Evolutionary conservation across 2,113 vertebrate species (phyloP).

Genomic region (Castor canadensis): DNA sequence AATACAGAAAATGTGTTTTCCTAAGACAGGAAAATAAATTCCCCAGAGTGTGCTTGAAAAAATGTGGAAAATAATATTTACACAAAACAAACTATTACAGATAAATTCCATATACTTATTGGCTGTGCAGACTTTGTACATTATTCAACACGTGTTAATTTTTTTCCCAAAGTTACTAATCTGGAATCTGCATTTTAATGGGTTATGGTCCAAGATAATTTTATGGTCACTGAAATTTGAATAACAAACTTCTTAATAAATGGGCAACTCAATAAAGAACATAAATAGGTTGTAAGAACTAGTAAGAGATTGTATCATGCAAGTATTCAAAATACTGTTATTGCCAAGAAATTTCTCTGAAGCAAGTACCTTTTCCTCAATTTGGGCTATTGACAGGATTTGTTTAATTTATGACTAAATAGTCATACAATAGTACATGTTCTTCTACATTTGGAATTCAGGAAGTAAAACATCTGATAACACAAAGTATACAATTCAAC

Average conservation of each 20-base stretch:
- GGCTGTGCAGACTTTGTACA: background rate
- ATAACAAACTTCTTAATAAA: background rate
- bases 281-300: background rate
- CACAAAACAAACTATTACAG: background rate
- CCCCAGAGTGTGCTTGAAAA: background rate
- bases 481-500: background rate
- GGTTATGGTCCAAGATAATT: background rate
- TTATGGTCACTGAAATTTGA: background rate
- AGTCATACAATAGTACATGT: rapidly evolving
- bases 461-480: background rate
- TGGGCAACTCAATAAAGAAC: background rate
- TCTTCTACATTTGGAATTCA: background rate
- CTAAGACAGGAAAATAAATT: background rate
- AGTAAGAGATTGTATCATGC: background rate
- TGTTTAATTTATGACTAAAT: background rate
- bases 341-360: background rate
- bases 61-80: background rate
- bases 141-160: background rate
- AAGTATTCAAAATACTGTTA: rapidly evolving
- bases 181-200: background rate
- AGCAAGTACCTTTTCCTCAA: background rate
- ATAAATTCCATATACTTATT: background rate
- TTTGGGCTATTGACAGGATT: background rate
- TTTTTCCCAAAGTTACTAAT: background rate
- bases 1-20: background rate